Evolutionary conservation across 2,888 invertebrate species (phyloP), one percentile per base, ranked within the genome.

Genomic region (Drosophila demipolita): DNA sequence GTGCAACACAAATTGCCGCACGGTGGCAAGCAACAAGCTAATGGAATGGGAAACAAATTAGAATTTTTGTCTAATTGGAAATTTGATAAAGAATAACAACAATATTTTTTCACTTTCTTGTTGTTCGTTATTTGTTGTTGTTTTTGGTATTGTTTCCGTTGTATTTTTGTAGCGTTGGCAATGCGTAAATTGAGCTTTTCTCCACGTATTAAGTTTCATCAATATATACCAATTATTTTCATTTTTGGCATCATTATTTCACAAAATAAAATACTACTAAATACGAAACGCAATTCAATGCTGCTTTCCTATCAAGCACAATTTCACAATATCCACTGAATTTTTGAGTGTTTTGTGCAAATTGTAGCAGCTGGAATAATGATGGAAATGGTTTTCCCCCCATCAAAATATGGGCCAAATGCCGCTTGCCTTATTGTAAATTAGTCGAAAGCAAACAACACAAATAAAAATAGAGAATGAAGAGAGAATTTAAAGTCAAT

Each of bases 11-110:
- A 70, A 60, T 29, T 53, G 7, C 20, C 32, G 32, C 58, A n/a
- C 57, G 38, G 64, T 36, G 38, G 49, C 32, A 38, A 61, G 20
- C 33, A 64, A n/a, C 12, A 55, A 0, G 29, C 57, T 55, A 60
- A 49, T 48, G 71, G 52, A 68, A 73, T 49, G 75, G 62, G 69
- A 89, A 64, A 87, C 82, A 87, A 89, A 83, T 83, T 83, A 80
- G 83, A 90, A 88, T 83, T 90, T 83, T 71, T 70, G 88, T 88
- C 88, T 90, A 86, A 86, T 86, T 86, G 85, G 85, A 86, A 83
- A 86, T 90, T 85, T 75, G 85, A 86, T 86, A 71, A 87, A 68
- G 72, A 72, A 75, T 65, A 75, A 62, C 80, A 80, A 69, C 67
- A 80, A 71, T 70, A 48, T 45, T 52, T 65, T 29, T 82, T 66